Percentiles rank a stretch among this genome's conserved stretches.
These are phyloP conservation scores for Gymnocephalus cernua DNA, from an alignment of 2,113 vertebrate genomes.

Conservation along the genomic window DNA sequence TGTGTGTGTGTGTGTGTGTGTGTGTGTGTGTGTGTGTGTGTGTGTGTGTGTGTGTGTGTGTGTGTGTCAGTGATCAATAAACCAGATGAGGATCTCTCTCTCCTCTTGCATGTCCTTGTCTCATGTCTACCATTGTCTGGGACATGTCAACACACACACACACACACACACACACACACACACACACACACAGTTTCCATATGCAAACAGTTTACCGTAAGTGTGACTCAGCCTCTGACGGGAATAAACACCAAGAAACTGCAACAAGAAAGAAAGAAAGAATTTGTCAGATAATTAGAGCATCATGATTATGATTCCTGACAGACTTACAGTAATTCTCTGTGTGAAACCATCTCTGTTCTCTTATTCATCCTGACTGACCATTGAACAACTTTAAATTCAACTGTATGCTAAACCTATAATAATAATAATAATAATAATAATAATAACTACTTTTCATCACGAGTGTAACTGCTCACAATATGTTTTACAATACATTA, in stretches of 20 bases:
- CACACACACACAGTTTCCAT: not conserved
- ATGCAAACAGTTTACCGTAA: conserved; percentile 52
- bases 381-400: no score
- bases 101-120: conserved; percentile 59
- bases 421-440: no score
- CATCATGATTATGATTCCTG: no score
- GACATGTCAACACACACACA: conserved; percentile 33
- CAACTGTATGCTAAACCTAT: no score
- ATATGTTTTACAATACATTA: no score
- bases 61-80: conserved; percentile 56
- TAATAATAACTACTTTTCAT: no score
- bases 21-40: conserved; percentile 5
- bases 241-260: conserved; percentile 46
- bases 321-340: no score
- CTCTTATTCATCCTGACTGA: no score
- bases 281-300: no score
- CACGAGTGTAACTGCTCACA: no score
- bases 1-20: conserved; percentile 10
- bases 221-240: conserved; percentile 55
- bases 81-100: conserved; percentile 55
- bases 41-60: conserved; percentile 12
- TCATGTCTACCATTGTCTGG: conserved; percentile 54
- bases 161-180: not conserved
- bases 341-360: no score
- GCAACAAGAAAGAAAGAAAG: not conserved